Conservation (phyloP, 2,113 vertebrate genomes). For the Ploceus nigricollis region DNA sequence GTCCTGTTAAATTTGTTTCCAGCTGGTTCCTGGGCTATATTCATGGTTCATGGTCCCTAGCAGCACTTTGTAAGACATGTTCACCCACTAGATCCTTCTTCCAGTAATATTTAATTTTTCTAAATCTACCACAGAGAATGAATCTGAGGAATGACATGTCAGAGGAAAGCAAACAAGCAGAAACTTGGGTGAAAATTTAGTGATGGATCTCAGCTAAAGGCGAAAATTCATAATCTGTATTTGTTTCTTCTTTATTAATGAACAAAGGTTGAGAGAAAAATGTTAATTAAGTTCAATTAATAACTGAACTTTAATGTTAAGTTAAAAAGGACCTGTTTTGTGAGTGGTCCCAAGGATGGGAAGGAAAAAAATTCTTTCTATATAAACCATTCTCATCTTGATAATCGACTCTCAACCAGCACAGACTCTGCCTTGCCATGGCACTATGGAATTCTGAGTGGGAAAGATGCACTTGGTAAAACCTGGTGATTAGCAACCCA, state of each 20-base stretch:
- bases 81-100: neutral
- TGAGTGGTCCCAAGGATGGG: neutral
- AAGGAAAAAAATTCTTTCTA: neutral
- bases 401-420: neutral
- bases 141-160: neutral
- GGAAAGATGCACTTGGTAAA: neutral
- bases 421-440: neutral
- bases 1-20: neutral
- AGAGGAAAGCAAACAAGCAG: neutral
- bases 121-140: neutral
- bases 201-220: neutral
- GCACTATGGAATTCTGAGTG: neutral
- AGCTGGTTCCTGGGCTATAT: neutral
- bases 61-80: neutral
- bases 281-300: neutral
- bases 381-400: neutral
- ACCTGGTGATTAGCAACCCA: neutral
- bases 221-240: neutral
- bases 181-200: neutral
- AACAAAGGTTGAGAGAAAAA: neutral
- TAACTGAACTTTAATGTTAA: neutral
- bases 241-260: neutral
- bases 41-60: neutral
- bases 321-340: neutral
- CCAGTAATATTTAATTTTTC: neutral